Evolutionary conservation across 2,113 vertebrate genomes (phyloP).

Genomic region (Carassius auratus): DNA sequence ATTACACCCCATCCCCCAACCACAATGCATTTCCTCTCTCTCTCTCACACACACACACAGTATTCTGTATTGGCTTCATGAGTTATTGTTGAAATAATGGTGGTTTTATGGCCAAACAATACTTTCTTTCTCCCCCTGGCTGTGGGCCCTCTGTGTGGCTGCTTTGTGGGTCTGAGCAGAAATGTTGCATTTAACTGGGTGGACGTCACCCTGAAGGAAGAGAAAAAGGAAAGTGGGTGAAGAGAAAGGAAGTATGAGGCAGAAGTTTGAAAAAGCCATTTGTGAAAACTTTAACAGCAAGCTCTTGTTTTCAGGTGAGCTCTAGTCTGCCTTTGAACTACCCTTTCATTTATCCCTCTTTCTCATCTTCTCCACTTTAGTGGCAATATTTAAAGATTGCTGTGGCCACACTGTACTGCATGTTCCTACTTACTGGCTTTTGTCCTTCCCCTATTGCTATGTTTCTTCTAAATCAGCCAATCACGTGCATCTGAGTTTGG

Average conservation of each 20-base stretch:
- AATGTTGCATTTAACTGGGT: neutral
- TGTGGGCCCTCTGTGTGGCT: constrained; percentile 61
- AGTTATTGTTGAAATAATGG: constrained; percentile 67
- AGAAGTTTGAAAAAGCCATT: neutral
- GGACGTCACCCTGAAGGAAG: neutral
- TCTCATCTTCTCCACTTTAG: neutral
- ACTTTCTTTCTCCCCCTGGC: constrained; percentile 67
- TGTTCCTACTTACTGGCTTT: neutral
- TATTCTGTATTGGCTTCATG: constrained; percentile 10
- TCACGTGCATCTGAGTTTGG: neutral
- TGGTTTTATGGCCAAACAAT: constrained; percentile 63
- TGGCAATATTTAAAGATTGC: neutral
- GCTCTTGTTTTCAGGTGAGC: neutral
- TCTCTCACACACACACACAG: neutral
- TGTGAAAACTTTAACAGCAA: neutral
- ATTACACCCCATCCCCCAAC: no score
- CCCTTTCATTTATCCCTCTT: neutral
- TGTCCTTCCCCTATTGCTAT: neutral
- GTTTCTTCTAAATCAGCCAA: constrained; percentile 9
- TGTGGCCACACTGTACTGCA: neutral
- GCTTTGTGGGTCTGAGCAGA: constrained; percentile 22
- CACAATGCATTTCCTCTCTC: no score
- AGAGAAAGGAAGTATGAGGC: neutral
- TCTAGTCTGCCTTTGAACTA: neutral
- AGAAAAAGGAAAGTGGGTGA: constrained; percentile 16